Conservation (phyloP, 1,140 invertebrate genomes). For the Sogatella furcifera region DNA sequence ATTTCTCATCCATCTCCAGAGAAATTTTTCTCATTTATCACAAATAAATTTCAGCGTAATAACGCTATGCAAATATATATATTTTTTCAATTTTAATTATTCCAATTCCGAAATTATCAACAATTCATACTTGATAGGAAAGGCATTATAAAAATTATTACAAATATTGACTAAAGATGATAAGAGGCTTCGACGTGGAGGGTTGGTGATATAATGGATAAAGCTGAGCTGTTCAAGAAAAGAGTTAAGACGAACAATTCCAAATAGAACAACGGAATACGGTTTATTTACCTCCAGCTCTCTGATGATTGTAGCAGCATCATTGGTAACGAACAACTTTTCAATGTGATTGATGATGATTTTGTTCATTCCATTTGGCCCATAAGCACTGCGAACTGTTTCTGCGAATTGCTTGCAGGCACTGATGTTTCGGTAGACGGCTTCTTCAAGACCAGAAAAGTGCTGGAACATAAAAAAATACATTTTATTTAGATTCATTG, state of each 20-base stretch:
- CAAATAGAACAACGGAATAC: background rate
- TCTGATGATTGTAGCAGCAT: constrained; percentile 95
- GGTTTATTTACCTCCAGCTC: constrained; percentile 67
- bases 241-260: background rate
- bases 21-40: too few relatives aligned
- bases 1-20: too few relatives aligned
- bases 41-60: too few relatives aligned
- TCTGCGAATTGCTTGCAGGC: constrained; percentile 93
- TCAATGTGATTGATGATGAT: constrained; percentile 99
- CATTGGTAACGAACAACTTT: constrained; percentile 97
- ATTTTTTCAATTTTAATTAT: too few relatives aligned
- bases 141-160: too few relatives aligned
- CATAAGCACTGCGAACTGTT: constrained; percentile 89
- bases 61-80: too few relatives aligned
- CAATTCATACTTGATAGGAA: too few relatives aligned
- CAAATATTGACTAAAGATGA: too few relatives aligned
- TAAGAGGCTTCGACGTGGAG: too few relatives aligned
- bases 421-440: constrained; percentile 88
- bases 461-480: constrained; percentile 50
- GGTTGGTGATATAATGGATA: too few relatives aligned
- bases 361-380: constrained; percentile 98
- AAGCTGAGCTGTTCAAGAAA: too few relatives aligned
- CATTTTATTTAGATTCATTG: constrained; percentile 10
- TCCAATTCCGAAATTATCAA: too few relatives aligned
- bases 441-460: constrained; percentile 94